Evolutionary conservation across 2,797 vertebrate genomes (phyloP).

Genomic region (Gobio occitaniae): DNA sequence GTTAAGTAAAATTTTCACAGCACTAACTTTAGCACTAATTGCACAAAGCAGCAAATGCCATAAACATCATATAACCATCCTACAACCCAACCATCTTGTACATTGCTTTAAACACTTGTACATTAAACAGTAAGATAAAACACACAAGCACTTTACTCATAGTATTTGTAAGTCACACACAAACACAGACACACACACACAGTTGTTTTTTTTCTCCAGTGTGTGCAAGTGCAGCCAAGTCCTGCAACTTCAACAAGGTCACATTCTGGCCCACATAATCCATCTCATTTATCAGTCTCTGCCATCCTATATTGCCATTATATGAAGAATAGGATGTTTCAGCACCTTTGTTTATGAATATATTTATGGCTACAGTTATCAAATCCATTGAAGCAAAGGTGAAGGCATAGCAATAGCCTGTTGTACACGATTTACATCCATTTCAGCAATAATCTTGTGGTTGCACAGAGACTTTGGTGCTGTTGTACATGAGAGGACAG

Average conservation of each 20-base stretch:
- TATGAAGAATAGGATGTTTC: constrained; percentile 71
- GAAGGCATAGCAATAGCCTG: constrained; percentile 31
- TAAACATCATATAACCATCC: background rate
- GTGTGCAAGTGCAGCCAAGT: constrained; percentile 17
- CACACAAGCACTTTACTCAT: background rate
- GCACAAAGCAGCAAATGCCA: too few relatives aligned
- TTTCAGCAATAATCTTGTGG: constrained; percentile 9
- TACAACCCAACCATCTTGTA: too few relatives aligned
- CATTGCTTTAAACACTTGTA: background rate
- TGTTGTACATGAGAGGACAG: background rate
- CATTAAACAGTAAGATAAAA: background rate
- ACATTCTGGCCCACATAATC: constrained; percentile 69
- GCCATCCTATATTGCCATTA: constrained; percentile 73
- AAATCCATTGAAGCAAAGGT: constrained; percentile 66
- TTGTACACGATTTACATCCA: constrained; percentile 48
- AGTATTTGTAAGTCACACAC: background rate
- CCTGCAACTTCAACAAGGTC: constrained; percentile 69
- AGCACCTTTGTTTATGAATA: constrained; percentile 67
- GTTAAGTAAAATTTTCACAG: background rate
- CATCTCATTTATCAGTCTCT: constrained; percentile 78
- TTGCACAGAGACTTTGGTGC: background rate
- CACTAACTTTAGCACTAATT: too few relatives aligned
- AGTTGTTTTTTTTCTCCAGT: background rate
- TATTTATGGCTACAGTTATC: constrained; percentile 58
- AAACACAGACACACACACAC: background rate